Evolutionary conservation across 2,888 invertebrate genomes (phyloP), one percentile per base, ranked within the genome.

Genomic region (Trichogramma dendrolimi): DNA sequence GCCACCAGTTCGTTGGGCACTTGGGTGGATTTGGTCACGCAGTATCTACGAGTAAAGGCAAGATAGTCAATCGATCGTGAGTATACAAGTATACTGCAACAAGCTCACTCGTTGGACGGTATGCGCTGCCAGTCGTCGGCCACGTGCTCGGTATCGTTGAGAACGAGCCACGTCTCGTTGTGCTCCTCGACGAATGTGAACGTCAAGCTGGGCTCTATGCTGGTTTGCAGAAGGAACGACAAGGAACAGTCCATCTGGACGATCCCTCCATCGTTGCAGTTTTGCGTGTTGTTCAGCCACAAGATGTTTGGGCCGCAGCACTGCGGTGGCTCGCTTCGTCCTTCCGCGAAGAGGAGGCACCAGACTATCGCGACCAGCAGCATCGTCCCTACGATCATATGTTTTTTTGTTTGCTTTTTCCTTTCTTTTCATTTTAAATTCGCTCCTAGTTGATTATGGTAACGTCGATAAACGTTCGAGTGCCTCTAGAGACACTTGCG

Each of bases 1-100:
- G 78, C 79, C n/a, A 73, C 62, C n/a, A 69, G 59, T n/a, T 58
- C 60, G 27, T 51, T 51, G 11, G 8, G 38, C 39, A 40, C 57
- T 5, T 67, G 65, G 4, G 68, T 67, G 8, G 61, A 59, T 8
- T 61, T 58, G 8, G 67, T 58, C 6, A 77, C 27, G 66, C 81
- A 81, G 67, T 76, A 81, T 10, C 81, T 81, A 27, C 27, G 27
- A 27, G 64, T 11, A 69, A 62, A 56, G 55, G 42, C 10, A 44
- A 5, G 39, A 47, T 5, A 1, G n/a, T 55, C 50, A 60, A 60
- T 40, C 54, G 50, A 52, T 8, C 11, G 10, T 4, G 8, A 27
- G n/a, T n/a, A 27, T 27, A 27, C 27, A 2, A 27, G 27, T 27
- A 47, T 10, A 10, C 1, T 51, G 5, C 8, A 8, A 41, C 8